Conservation (phyloP, 2,888 invertebrate genomes). For the Anthophora plumipes region DNA sequence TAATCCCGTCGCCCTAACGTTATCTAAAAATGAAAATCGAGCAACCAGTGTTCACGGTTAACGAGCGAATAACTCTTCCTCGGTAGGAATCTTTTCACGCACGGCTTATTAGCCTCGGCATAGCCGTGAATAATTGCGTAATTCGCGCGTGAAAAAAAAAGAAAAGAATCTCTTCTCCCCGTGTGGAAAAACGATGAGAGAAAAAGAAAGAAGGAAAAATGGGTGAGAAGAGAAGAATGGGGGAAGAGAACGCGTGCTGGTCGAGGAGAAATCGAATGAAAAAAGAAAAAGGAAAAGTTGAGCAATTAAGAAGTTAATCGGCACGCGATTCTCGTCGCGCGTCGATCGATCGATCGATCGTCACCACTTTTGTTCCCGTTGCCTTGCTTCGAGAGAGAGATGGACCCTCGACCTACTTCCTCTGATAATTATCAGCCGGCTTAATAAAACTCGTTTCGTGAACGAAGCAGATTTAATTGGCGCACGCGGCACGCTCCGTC, state of each 20-base stretch:
- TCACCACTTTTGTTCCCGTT: constrained; percentile 66
- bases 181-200: background rate
- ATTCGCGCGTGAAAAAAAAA: constrained; percentile 7
- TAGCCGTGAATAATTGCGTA: constrained; percentile 33
- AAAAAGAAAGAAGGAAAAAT: background rate
- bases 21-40: too few relatives aligned
- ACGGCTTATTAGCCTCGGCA: constrained; percentile 39
- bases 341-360: constrained; percentile 64
- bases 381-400: constrained; percentile 56
- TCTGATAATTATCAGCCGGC: constrained; percentile 74
- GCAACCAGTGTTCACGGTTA: too few relatives aligned
- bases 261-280: constrained; percentile 7
- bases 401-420: constrained; percentile 77
- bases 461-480: constrained; percentile 65
- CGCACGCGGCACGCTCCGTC: constrained; percentile 6
- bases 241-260: too few relatives aligned
- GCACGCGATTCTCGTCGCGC: constrained; percentile 42
- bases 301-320: constrained; percentile 72
- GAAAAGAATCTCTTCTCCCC: constrained; percentile 3
- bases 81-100: constrained; percentile 12
- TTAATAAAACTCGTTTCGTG: constrained; percentile 69
- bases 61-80: constrained; percentile 20
- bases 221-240: background rate
- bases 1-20: too few relatives aligned
- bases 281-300: constrained; percentile 66